Base-by-base conservation (phyloP, 2,888 invertebrate species). In the Drosophila flavopinicola region DNA sequence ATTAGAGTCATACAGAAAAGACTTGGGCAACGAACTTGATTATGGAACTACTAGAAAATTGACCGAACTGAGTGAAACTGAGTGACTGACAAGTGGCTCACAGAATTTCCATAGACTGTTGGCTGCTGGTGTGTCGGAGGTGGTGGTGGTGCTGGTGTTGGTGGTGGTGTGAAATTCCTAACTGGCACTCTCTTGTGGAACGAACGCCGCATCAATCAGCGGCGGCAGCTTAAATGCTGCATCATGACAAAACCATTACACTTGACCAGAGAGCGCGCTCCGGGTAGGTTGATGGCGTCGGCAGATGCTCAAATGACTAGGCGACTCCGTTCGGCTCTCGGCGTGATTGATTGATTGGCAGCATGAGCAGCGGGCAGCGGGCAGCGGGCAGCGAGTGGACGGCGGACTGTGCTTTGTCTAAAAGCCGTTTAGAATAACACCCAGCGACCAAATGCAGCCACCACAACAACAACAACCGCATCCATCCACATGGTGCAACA, bases 161-260 rank as follows among this genome's bases (percentile, higher is more conserved):
- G 29, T 47, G 44, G 48, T 85, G 86, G 79, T 80, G 80, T 82
- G 80, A 82, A 86, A 82, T 86, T 80, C 86, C 76, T 59, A 83
- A 86, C 76, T 75, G 64, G 72, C 79, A 86, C 75, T 85, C 65
- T 66, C 51, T 63, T 64, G 58, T 70, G 60, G 69, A 74, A 82
- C 63, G 70, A 57, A 70, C 59, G 77, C 63, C 52, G 80, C 85
- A 82, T 84, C 80, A 82, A 79, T 79, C 79, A 79, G 66, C 69
- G 66, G 75, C 77, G 79, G 85, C 75, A 76, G 69, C 70, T 88
- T 89, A 89, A 89, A 87, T 89, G 89, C 88, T 84, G 88, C 87
- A 89, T 89, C 89, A 89, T 89, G 90, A 89, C 87, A 85, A 87
- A 88, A 87, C 90, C 88, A 78, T 80, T 87, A 78, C 87, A 86